Percentiles rank a stretch among this genome's conserved stretches.
Conservation (phyloP, 2,797 vertebrate species). For the Sciaenops ocellatus region DNA sequence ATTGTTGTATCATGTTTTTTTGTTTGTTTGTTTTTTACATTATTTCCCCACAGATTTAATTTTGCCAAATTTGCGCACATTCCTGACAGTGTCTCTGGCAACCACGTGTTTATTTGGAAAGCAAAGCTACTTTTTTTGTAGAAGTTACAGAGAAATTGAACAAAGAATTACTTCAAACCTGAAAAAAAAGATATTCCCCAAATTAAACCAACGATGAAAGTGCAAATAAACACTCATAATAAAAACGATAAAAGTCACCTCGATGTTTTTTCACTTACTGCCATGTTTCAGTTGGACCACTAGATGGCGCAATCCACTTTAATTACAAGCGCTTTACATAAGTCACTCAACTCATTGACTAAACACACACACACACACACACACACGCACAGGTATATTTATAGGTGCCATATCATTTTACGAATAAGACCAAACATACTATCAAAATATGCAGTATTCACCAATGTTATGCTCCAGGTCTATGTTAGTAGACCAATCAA, state of each 20-base stretch:
- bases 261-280: neutral
- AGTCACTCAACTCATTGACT: too few relatives aligned
- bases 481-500: neutral
- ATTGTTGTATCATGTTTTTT: neutral
- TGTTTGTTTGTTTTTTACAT: neutral
- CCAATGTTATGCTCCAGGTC: neutral
- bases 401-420: too few relatives aligned
- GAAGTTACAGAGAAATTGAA: neutral
- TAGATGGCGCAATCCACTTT: conserved; percentile 48
- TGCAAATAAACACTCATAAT: neutral
- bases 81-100: neutral
- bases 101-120: neutral
- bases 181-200: neutral
- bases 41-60: neutral
- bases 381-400: neutral
- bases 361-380: neutral
- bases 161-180: neutral
- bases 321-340: neutral
- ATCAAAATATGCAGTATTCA: neutral
- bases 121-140: neutral
- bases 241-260: accelerated
- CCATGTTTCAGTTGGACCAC: neutral
- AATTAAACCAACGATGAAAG: neutral
- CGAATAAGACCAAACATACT: neutral
- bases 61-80: neutral